These are phyloP conservation scores for Drosophila fuyamai DNA, from an alignment of 1,140 invertebrate genomes.

Conservation along the genomic window DNA sequence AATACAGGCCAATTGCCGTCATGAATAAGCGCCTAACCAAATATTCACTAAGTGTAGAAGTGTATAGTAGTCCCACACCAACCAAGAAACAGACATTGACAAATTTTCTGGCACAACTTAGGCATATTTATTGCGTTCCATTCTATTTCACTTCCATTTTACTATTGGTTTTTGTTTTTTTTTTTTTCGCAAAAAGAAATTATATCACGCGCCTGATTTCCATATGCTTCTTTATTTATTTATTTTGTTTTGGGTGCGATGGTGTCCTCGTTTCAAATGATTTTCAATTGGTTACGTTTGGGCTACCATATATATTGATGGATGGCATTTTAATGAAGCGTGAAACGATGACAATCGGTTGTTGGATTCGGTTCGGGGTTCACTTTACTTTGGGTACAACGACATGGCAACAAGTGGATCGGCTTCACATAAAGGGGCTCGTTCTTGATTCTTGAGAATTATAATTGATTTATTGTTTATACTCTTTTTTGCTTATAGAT, in stretches of 20 bases:
- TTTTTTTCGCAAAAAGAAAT: conserved; percentile 44
- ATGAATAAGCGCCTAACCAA: conserved; percentile 57
- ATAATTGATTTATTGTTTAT: conserved; percentile 44
- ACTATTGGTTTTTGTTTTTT: conserved; percentile 3
- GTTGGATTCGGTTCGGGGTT: conserved; percentile 21
- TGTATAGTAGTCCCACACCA: conserved; percentile 15
- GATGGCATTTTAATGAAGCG: conserved; percentile 70
- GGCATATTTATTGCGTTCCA: conserved; percentile 14
- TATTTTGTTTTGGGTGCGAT: conserved; percentile 28
- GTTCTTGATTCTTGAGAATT: conserved; percentile 23
- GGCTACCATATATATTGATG: conserved; percentile 48
- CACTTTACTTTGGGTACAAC: conserved; percentile 21
- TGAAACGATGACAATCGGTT: conserved; percentile 61
- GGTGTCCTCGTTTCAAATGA: conserved; percentile 52
- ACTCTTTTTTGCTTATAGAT: conserved; percentile 60
- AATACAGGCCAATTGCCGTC: conserved; percentile 55
- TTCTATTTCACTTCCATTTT: conserved; percentile 46
- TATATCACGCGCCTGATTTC: conserved; percentile 53
- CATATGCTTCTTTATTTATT: conserved; percentile 26
- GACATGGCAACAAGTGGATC: conserved; percentile 51
- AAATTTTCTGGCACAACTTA: conserved; percentile 42
- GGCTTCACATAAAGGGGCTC: conserved; percentile 32
- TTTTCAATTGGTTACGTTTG: conserved; percentile 66
- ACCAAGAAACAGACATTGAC: conserved; percentile 27
- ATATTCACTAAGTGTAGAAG: conserved; percentile 10